Evolutionary conservation across 2,888 invertebrate genomes (phyloP).

Genomic region (Spialia ferax): DNA sequence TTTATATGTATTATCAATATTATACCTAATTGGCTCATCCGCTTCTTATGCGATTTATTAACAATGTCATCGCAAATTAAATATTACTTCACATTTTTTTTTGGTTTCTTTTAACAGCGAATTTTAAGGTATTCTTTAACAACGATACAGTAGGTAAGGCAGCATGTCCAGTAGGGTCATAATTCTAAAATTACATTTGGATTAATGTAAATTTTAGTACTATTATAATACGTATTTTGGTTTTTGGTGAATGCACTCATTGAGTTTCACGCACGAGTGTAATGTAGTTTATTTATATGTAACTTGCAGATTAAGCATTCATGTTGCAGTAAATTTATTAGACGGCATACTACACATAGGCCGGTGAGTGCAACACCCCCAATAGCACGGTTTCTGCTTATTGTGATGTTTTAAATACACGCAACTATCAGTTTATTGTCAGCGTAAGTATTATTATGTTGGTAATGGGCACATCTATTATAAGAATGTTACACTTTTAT

Average conservation of each 20-base stretch:
- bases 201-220: neutral
- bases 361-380: slow-evolving; percentile 74
- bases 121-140: slow-evolving; percentile 42
- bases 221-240: too few species aligned
- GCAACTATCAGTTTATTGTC: slow-evolving; percentile 43
- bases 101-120: slow-evolving; percentile 55
- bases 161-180: slow-evolving; percentile 69
- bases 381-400: slow-evolving; percentile 44
- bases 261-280: slow-evolving; percentile 28
- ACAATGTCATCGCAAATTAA: slow-evolving; percentile 59
- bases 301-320: slow-evolving; percentile 79
- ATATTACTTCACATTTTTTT: slow-evolving; percentile 52
- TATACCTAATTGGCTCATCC: slow-evolving; percentile 42
- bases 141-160: slow-evolving; percentile 41
- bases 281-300: slow-evolving; percentile 48
- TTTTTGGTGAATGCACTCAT: slow-evolving; percentile 42
- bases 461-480: slow-evolving; percentile 32
- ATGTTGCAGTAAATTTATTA: slow-evolving; percentile 79
- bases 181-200: slow-evolving; percentile 35
- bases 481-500: neutral
- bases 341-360: slow-evolving; percentile 71
- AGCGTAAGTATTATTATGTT: slow-evolving; percentile 20
- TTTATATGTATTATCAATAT: slow-evolving; percentile 21
- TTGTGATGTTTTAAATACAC: slow-evolving; percentile 29
- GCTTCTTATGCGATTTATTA: slow-evolving; percentile 48